Evolutionary conservation across 2,113 vertebrate species (phyloP).

Genomic region (Psammodynastes pulverulentus): DNA sequence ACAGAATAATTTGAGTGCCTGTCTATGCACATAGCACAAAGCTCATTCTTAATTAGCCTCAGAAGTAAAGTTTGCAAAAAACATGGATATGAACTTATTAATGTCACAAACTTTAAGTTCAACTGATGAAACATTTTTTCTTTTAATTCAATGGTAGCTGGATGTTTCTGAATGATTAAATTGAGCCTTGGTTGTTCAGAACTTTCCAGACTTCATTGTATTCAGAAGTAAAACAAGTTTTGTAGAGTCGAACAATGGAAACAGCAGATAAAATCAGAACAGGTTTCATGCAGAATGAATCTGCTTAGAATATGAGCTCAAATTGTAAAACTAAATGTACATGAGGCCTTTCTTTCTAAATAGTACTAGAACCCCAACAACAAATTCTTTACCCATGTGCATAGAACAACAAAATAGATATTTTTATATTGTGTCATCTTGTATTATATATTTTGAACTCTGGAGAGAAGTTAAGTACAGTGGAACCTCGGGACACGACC

Average conservation of each 20-base stretch:
- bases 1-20: background rate
- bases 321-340: background rate
- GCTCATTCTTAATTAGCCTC: background rate
- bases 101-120: background rate
- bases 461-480: background rate
- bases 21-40: background rate
- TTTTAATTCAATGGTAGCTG: background rate
- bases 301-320: background rate
- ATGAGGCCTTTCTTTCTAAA: background rate
- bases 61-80: background rate
- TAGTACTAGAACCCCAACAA: background rate
- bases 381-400: background rate
- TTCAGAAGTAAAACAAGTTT: background rate
- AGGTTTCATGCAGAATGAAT: background rate
- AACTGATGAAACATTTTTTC: background rate
- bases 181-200: background rate
- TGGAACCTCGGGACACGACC: too few species aligned
- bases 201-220: background rate
- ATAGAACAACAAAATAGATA: too few species aligned
- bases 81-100: background rate
- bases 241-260: background rate
- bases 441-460: background rate
- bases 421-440: too few species aligned
- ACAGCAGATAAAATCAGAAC: background rate
- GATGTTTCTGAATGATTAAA: background rate